phyloP scores from a whole-genome alignment of 2,797 vertebrate species.

The Tapirus indicus region DNA sequence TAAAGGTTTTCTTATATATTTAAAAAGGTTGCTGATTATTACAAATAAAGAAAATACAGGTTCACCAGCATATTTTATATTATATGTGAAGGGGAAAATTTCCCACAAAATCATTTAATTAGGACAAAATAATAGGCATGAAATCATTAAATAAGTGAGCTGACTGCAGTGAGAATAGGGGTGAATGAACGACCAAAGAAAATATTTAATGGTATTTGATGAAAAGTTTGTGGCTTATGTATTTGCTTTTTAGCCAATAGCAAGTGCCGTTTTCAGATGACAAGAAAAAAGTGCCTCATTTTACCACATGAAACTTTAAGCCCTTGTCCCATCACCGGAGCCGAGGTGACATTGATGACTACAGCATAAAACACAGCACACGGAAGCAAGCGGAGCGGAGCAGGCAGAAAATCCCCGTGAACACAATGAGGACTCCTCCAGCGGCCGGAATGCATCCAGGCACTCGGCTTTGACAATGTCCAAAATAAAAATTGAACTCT shows the following conservation, averaged over 20 bases:
- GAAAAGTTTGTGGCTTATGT: not conserved
- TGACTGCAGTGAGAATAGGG: not conserved
- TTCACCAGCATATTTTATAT: not conserved
- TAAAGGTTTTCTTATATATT: not conserved
- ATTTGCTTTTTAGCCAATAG: not conserved
- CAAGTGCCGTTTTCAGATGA: not conserved
- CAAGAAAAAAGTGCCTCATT: not conserved
- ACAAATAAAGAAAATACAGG: not conserved
- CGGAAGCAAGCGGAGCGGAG: not conserved
- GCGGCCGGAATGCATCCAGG: not conserved
- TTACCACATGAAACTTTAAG: not conserved
- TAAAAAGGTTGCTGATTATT: not conserved
- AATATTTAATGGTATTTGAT: not conserved
- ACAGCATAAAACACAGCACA: not conserved
- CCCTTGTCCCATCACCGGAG: not conserved
- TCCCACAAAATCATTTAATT: not conserved
- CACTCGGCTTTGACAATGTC: not conserved
- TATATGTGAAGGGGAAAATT: not conserved
- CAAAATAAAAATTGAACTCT: slow-evolving; percentile 13
- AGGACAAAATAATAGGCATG: not conserved
- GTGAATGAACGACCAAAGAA: not conserved
- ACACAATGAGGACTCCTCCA: not conserved
- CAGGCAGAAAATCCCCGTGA: not conserved
- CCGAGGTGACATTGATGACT: not conserved
- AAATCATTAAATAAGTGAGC: not conserved